Percentiles rank a stretch among this genome's conserved stretches.
These are phyloP conservation scores for Hydrophis major DNA, from an alignment of 2,797 vertebrate genomes.

Conservation along the genomic window DNA sequence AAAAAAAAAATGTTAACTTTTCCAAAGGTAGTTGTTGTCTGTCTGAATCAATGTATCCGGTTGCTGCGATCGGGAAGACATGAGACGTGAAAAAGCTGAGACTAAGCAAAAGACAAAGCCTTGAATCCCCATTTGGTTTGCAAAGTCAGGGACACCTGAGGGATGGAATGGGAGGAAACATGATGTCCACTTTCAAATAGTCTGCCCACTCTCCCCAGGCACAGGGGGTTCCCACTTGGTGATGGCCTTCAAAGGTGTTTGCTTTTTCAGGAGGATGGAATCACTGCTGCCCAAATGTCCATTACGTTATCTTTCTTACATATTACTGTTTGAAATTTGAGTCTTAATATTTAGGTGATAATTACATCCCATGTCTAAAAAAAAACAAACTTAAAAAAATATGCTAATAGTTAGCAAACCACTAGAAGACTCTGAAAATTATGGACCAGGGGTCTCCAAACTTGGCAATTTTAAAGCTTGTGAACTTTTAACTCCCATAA, in stretches of 20 bases:
- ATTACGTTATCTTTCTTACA: not conserved
- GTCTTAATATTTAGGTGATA: not conserved
- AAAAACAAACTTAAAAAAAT: not conserved
- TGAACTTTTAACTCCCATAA: not conserved
- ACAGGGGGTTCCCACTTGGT: not conserved
- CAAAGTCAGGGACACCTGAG: not conserved
- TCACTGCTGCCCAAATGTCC: not conserved
- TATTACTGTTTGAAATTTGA: not conserved
- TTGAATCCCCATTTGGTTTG: not conserved
- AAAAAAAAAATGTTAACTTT: not conserved
- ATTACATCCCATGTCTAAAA: not conserved
- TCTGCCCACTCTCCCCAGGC: not conserved
- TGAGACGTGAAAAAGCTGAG: not conserved
- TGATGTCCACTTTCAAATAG: not conserved
- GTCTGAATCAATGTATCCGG: not conserved
- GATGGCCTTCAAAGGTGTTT: not conserved
- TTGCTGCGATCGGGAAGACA: not conserved
- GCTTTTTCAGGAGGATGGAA: not conserved
- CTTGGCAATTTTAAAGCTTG: not conserved
- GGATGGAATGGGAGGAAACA: not conserved
- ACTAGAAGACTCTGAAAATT: no score
- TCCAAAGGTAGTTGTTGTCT: not conserved
- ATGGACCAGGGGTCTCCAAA: not conserved
- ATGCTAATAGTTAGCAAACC: not conserved
- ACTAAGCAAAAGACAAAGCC: not conserved